Evolutionary conservation across 2,113 vertebrate genomes (phyloP).

Genomic region (Saguinus imperator): DNA sequence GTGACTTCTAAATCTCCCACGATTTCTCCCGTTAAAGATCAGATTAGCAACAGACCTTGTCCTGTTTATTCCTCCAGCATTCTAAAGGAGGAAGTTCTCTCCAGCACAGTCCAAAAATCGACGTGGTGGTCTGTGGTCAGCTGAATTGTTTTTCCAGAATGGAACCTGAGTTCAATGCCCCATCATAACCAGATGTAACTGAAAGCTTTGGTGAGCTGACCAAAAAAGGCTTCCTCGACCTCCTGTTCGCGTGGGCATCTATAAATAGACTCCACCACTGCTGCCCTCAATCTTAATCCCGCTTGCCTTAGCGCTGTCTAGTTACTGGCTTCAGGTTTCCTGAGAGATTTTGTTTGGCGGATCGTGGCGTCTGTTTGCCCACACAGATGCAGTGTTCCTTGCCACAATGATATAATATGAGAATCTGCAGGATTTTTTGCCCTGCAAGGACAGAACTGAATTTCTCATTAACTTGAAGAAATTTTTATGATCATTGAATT

Average conservation of each 20-base stretch:
- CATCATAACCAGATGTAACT: not conserved
- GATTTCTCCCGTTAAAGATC: not conserved
- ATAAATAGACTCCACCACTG: not conserved
- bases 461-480: not conserved
- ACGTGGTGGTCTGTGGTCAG: not conserved
- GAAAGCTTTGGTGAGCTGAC: not conserved
- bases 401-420: rapidly evolving
- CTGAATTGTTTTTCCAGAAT: not conserved
- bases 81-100: not conserved
- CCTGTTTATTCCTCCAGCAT: not conserved
- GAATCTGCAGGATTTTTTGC: not conserved
- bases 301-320: not conserved
- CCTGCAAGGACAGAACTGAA: not conserved
- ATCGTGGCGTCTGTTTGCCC: rapidly evolving
- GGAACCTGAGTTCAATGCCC: not conserved
- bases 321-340: not conserved
- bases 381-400: rapidly evolving
- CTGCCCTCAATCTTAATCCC: not conserved
- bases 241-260: not conserved
- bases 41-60: not conserved
- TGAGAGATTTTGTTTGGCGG: not conserved
- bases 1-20: not conserved
- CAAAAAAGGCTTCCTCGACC: slow-evolving; percentile 5
- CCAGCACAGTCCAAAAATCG: not conserved
- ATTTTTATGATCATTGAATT: not conserved